Evolutionary conservation across 92 coral and sea anemone genomes (phyloP).

Genomic region (Palythoa heliodiscus): DNA sequence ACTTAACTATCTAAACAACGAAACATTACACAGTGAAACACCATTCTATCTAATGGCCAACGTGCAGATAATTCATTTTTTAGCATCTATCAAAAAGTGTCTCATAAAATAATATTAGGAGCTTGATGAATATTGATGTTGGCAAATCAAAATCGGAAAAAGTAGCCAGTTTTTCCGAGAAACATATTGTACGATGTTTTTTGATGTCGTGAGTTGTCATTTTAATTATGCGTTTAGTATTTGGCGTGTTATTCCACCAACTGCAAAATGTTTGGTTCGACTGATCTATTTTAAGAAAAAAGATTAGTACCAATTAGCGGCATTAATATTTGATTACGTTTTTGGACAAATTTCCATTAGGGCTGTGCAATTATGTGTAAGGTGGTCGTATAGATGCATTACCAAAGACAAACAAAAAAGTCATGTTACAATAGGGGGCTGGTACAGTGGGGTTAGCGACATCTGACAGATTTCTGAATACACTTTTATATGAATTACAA

Average conservation of each 20-base stretch:
- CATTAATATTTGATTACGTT: slow-evolving; percentile 7
- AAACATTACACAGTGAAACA: slow-evolving; percentile 5
- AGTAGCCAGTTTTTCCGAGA: background rate
- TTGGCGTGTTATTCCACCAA: background rate
- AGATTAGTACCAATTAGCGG: slow-evolving; percentile 40
- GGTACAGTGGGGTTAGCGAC: background rate
- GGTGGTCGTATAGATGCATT: slow-evolving; percentile 26
- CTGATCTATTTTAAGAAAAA: background rate
- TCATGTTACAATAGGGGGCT: background rate
- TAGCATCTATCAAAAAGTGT: background rate
- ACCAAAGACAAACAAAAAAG: slow-evolving; percentile 25
- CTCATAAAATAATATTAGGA: background rate
- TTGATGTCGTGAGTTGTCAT: background rate
- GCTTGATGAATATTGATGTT: background rate
- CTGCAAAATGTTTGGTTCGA: background rate
- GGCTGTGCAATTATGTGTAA: background rate
- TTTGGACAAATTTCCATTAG: slow-evolving; percentile 18
- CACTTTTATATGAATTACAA: slow-evolving; percentile 9
- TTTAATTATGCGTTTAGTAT: background rate
- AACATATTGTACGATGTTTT: background rate
- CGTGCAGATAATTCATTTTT: slow-evolving; percentile 2
- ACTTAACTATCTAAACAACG: slow-evolving; percentile 26
- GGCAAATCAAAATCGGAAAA: background rate
- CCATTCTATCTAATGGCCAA: slow-evolving; percentile 1
- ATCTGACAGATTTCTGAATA: slow-evolving; percentile 17